Conservation (phyloP, 2,888 invertebrate genomes). For the Eulithis prunata region DNA sequence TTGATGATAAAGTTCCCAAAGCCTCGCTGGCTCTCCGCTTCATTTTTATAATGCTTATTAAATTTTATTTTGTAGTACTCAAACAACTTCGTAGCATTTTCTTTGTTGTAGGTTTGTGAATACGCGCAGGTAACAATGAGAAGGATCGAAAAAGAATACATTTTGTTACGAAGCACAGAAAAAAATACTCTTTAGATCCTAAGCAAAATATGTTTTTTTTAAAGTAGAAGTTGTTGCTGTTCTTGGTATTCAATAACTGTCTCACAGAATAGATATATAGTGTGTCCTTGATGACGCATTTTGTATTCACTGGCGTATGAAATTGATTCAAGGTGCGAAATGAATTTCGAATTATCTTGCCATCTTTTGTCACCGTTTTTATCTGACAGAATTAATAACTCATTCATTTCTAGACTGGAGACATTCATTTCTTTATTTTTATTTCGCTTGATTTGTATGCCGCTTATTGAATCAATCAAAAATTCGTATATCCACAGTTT, state of each 20-base stretch:
- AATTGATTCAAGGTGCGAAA: constrained; percentile 1
- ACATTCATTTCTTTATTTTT: too few species aligned
- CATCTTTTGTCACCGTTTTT: too few species aligned
- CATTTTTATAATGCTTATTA: constrained; percentile 51
- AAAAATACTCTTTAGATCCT: too few species aligned
- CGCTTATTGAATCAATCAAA: constrained; percentile 8
- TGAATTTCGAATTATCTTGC: too few species aligned
- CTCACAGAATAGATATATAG: too few species aligned
- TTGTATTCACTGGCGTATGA: background rate
- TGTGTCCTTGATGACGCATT: background rate
- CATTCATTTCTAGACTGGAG: too few species aligned
- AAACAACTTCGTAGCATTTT: constrained; percentile 45
- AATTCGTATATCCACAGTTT: background rate
- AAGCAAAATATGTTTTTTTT: too few species aligned
- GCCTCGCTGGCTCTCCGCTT: constrained; percentile 45
- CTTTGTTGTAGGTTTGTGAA: constrained; percentile 17
- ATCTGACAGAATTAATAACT: too few species aligned
- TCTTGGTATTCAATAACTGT: too few species aligned
- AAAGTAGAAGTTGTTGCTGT: too few species aligned
- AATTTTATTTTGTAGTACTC: constrained; percentile 55
- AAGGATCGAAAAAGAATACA: constrained; percentile 14
- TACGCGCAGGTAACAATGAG: constrained; percentile 11
- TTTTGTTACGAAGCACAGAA: constrained; percentile 1
- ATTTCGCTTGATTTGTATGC: too few species aligned
- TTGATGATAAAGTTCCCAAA: constrained; percentile 56